Percentiles rank a stretch among this genome's conserved stretches.
These are phyloP conservation scores for Formica aserva DNA, from an alignment of 2,888 invertebrate species.

Conservation along the genomic window DNA sequence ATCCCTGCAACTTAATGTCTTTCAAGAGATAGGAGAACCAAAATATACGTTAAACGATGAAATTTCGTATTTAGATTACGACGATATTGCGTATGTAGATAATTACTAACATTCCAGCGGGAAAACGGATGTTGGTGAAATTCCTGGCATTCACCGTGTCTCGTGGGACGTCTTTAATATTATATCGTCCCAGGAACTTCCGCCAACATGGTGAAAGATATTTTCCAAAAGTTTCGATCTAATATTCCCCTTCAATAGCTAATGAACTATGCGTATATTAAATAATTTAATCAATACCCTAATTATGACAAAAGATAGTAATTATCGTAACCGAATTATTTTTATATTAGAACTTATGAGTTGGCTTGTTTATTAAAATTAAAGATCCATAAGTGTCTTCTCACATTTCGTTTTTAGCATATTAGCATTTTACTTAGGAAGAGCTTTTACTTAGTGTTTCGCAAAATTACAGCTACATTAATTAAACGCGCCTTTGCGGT, in stretches of 20 bases:
- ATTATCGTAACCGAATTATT: not conserved
- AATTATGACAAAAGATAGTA: not conserved
- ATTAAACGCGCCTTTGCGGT: not conserved
- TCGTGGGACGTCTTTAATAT: slow-evolving; percentile 39
- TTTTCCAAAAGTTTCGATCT: slow-evolving; percentile 38
- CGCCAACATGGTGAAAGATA: slow-evolving; percentile 34
- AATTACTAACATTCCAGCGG: slow-evolving; percentile 65
- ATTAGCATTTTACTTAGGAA: not conserved
- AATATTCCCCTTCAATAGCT: not conserved
- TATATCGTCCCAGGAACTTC: slow-evolving; percentile 24
- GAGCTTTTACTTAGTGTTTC: no score
- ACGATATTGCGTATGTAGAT: slow-evolving; percentile 4
- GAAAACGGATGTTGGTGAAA: slow-evolving; percentile 59
- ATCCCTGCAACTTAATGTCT: not conserved
- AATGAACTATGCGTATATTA: slow-evolving; percentile 5
- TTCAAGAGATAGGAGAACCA: not conserved
- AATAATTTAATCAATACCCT: not conserved
- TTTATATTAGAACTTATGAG: not conserved
- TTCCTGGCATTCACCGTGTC: slow-evolving; percentile 12
- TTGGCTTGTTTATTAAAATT: not conserved
- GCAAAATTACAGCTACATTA: not conserved
- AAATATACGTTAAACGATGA: not conserved
- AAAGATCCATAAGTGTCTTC: not conserved
- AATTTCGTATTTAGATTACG: not conserved
- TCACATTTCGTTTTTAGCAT: not conserved